These are phyloP conservation scores for Cherax destructor DNA, from an alignment of 1,140 invertebrate genomes.

Conservation along the genomic window DNA sequence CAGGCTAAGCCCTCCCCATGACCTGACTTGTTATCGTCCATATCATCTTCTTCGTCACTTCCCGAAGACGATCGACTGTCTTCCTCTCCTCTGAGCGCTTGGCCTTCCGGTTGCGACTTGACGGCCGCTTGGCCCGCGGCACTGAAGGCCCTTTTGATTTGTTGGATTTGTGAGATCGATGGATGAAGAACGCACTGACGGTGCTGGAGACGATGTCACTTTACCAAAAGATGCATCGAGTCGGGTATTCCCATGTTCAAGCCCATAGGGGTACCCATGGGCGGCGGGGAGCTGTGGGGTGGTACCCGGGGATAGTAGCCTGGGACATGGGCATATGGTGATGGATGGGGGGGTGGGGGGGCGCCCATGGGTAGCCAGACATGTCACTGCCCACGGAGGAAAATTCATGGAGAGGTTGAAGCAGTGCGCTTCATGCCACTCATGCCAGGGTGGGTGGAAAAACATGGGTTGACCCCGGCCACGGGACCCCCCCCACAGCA, in stretches of 20 bases:
- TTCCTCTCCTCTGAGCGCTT: conserved; percentile 69
- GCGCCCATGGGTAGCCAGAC: conserved; percentile 67
- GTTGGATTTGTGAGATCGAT: conserved; percentile 70
- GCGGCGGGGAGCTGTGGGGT: conserved; percentile 60
- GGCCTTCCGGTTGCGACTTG: conserved; percentile 54
- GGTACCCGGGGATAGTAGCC: conserved; percentile 71
- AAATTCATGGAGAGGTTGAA: conserved; percentile 83
- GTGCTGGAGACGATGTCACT: conserved; percentile 68
- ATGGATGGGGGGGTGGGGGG: conserved; percentile 69
- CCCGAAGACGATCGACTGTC: conserved; percentile 65
- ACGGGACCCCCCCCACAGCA: conserved; percentile 72
- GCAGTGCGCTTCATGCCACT: conserved; percentile 73
- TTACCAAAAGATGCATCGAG: conserved; percentile 67
- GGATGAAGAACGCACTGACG: conserved; percentile 69
- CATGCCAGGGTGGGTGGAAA: conserved; percentile 41
- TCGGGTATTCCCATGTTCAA: conserved; percentile 71
- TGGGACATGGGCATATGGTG: conserved; percentile 72
- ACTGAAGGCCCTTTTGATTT: conserved; percentile 69
- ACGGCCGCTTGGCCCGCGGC: conserved; percentile 58
- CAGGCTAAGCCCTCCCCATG: conserved; percentile 77
- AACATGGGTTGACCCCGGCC: conserved; percentile 53
- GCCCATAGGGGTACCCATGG: conserved; percentile 64
- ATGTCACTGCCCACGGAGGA: conserved; percentile 72
- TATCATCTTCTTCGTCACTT: conserved; percentile 72
- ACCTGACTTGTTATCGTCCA: conserved; percentile 29